phyloP scores from a whole-genome alignment of 2,797 vertebrate genomes.

The Tragopan temminckii region DNA sequence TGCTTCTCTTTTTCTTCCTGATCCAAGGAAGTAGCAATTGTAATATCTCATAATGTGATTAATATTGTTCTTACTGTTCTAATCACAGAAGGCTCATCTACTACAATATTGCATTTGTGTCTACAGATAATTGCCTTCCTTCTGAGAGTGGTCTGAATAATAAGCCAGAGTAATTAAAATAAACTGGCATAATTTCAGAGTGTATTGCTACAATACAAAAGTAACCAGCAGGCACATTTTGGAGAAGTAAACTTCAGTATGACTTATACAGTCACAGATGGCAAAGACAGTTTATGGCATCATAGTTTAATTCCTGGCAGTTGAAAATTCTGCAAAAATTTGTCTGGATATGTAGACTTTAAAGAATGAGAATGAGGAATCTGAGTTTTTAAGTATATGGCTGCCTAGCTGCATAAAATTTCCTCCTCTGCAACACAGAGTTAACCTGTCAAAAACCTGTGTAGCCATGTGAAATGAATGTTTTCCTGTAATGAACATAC shows the following conservation, averaged over 20 bases:
- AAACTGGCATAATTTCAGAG: slow-evolving; percentile 71
- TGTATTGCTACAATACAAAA: slow-evolving; percentile 53
- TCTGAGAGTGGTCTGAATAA: slow-evolving; percentile 70
- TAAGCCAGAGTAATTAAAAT: slow-evolving; percentile 76
- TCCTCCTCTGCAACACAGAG: not conserved
- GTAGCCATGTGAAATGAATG: not conserved
- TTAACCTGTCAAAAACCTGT: not conserved
- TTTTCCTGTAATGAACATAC: not conserved
- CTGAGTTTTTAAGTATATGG: not conserved
- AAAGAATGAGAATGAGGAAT: not conserved
- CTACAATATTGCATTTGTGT: slow-evolving; percentile 74
- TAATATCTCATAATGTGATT: slow-evolving; percentile 73
- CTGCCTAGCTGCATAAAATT: not conserved
- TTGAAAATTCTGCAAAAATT: slow-evolving; percentile 1
- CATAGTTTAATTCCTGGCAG: not conserved
- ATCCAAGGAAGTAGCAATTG: slow-evolving; percentile 50
- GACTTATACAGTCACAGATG: slow-evolving; percentile 46
- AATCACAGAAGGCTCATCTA: slow-evolving; percentile 70
- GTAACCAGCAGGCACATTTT: slow-evolving; percentile 51
- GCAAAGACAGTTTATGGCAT: slow-evolving; percentile 44
- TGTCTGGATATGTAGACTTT: not conserved
- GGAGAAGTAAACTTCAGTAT: slow-evolving; percentile 52
- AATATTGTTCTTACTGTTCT: slow-evolving; percentile 73
- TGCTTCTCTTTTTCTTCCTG: slow-evolving; percentile 31
- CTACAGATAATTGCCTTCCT: slow-evolving; percentile 75